Base-by-base conservation (phyloP, 2,888 invertebrate species). In the Melinaea marsaeus region DNA sequence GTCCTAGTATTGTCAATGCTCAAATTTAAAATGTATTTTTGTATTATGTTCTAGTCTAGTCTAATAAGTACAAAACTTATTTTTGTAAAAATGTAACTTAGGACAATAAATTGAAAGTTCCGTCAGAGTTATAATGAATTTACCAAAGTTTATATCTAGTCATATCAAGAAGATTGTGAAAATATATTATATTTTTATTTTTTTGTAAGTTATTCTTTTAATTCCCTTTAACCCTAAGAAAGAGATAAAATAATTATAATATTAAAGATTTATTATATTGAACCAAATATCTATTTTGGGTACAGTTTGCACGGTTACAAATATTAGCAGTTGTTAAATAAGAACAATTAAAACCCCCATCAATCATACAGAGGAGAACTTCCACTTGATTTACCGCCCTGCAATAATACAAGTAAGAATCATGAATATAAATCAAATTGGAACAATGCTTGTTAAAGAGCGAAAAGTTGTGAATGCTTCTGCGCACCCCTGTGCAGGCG, bases 371-470 rank as follows among this genome's bases (percentile, higher is more conserved):
- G 74, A 78, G 77, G 74, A 76, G 78, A 79, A 75, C 75, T 79
- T 74, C 77, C 86, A 87, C 85, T 83, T 88, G 88, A 88, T 88
- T 86, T 84, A 83, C 79, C 81, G 81, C 75, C 75, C 70, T 75
- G 75, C 84, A 85, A 88, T 86, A 88, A 87, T 88, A 87, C 80
- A 79, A 85, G 83, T 79, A 80, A 81, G 78, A 77, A 79, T 79
- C 82, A 90, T 90, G 90, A 90, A 90, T 90, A 90, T 90, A 90
- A 90, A 90, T 90, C 90, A 90, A 88, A 90, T 83, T 79, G 83
- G 88, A 86, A 90, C 90, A 90, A 90, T 83, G 79, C 74, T 69
- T 73, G 79, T 80, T 90, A 90, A 90, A 90, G 88, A 90, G 88
- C 89, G 88, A 89, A 88, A 86, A 89, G 82, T 88, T 84, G 86